Evolutionary conservation across 2,888 invertebrate species (phyloP), one percentile per base, ranked within the genome.

Genomic region (Hoplodrina ambigua): DNA sequence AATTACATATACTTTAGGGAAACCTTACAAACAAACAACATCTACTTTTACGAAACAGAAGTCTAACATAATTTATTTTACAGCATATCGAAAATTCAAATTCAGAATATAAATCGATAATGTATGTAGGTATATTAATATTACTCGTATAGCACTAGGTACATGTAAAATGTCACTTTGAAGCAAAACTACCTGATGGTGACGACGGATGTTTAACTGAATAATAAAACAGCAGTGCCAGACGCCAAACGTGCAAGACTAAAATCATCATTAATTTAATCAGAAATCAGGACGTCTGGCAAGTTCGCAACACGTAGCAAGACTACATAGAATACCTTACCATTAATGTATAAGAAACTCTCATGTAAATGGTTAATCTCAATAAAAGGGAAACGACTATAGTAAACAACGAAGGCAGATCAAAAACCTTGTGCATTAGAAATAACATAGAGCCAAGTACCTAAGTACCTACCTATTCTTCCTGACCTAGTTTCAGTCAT

Each of bases 181-280:
- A 25, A 8, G 50, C 49, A 17, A 54, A 58, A 54, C 17, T 20
- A 55, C 17, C 33, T 55, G 50, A 55, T 8, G 37, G 4, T 55
- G 50, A 59, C 11, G 37, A 20, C 33, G 15, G 19, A 3, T 33
- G 44, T 33, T 57, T 59, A 20, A 37, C 20, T 46, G 50, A 73
- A 77, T 73, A 72, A 33, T 70, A 55, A 72, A 25, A 33, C 50
- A 44, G 50, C 49, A 59, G 25, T 49, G 17, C 25, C 49, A 49
- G 53, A 58, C 30, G 25, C 72, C n/a, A 59, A 50, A 17, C 50
- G 10, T 25, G 33, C 37, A 59, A 50, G 37, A 77, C 25, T 55
- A 30, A 55, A 77, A 37, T 60, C 37, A 59, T 25, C 44, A 71
- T 50, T 19, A 70, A 77, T 77, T 70, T n/a, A 56, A 60, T 56